Percentiles rank a stretch among this genome's conserved stretches.
phyloP scores from a whole-genome alignment of 2,113 vertebrate species.

The Barnardius zonarius region DNA sequence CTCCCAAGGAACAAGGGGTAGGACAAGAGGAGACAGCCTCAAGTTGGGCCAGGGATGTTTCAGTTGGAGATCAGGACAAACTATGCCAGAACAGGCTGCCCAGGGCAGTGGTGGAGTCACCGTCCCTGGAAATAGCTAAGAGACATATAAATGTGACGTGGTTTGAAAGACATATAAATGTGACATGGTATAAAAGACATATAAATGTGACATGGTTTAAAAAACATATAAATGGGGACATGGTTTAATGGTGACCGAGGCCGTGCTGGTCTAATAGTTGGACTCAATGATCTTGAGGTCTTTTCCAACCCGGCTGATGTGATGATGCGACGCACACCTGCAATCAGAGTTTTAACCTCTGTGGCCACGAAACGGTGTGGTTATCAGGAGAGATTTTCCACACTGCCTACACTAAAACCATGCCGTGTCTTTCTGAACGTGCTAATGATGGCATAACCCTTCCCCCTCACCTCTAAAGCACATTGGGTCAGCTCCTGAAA shows the following conservation, averaged over 20 bases:
- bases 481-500: not conserved
- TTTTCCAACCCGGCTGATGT: not conserved
- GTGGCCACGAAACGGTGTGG: not conserved
- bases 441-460: not conserved
- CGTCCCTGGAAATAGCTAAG: not conserved
- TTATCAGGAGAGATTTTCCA: not conserved
- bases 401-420: not conserved
- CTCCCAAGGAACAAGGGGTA: not conserved
- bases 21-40: not conserved
- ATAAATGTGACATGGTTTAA: not conserved
- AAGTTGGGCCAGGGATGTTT: not conserved
- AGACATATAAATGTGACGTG: no score
- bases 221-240: not conserved
- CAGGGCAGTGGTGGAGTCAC: not conserved
- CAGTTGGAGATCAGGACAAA: not conserved
- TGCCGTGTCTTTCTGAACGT: accelerated
- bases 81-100: not conserved
- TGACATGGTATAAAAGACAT: not conserved
- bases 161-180: no score
- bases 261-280: not conserved
- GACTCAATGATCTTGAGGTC: not conserved
- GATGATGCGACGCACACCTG: not conserved
- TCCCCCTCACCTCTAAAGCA: not conserved
- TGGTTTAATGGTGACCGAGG: not conserved
- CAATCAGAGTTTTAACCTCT: not conserved